Evolutionary conservation across 37 sponge, comb jelly and placozoan species (phyloP), one percentile per base, ranked within the genome.

Genomic region (Corticium candelabrum): DNA sequence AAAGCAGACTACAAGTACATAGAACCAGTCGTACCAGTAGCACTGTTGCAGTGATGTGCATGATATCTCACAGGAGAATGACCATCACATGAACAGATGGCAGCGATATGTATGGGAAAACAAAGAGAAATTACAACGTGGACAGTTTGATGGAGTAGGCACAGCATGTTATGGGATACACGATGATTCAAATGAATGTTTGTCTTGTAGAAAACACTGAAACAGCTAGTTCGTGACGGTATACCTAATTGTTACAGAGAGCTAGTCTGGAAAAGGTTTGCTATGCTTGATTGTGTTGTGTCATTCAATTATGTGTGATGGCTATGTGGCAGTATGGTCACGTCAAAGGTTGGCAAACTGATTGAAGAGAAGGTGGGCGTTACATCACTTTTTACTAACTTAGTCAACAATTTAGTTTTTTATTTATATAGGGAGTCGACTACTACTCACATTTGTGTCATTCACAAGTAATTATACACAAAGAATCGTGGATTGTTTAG

Each of bases 1-100:
- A 83, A 33, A 79, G 81, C n/a, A 37, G 70, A 0, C 87, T 90
- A 62, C 62, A 50, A 21, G 62, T 50, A 50, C 11, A 50, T 21
- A 21, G 15, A 21, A 27, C 21, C 15, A 50, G 62, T 50, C 11
- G 11, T 27, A 50, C 62, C 11, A 50, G 62, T 50, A 50, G 11
- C 11, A 50, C 62, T 27, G 11, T 27, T 50, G 15, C 62, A 27
- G 11, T 50, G 21, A 27, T 50, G 62, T 50, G 21, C 15, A 27
- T 50, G 15, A 11, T 50, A 50, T 50, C 21, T 50, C 21, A 21
- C 11, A 50, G 62, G 62, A 50, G 21, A 21, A 21, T 50, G 62
- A 50, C 62, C 15, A 11, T 27, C 62, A 50, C 62, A 11, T 27
- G 62, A 21, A 50, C 15, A 50, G 21, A 50, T 50, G 62, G 62